phyloP scores from a whole-genome alignment of 1,140 invertebrate genomes.

The Colletes latitarsis region DNA sequence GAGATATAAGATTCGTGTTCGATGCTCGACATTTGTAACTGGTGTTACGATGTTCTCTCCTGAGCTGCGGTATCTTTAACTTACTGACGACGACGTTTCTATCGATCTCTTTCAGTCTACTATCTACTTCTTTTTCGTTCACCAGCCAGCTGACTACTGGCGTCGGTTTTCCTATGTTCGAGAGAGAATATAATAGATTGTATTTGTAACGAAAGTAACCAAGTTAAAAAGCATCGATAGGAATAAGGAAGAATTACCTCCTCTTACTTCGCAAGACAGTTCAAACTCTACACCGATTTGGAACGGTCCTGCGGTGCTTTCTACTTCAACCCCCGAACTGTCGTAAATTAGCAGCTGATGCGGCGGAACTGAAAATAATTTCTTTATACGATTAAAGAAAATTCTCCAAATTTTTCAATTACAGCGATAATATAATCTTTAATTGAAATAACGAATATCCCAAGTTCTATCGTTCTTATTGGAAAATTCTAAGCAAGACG shows the following conservation, averaged over 20 bases:
- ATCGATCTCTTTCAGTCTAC: slow-evolving; percentile 81
- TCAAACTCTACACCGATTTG: slow-evolving; percentile 90
- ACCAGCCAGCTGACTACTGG: slow-evolving; percentile 90
- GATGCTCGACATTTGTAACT: slow-evolving; percentile 92
- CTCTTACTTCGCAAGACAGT: slow-evolving; percentile 93
- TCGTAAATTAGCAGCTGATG: slow-evolving; percentile 92
- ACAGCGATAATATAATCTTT: too few relatives aligned
- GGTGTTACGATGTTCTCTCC: slow-evolving; percentile 89
- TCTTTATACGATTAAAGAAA: background rate
- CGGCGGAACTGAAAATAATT: slow-evolving; percentile 88
- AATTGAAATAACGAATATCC: too few relatives aligned
- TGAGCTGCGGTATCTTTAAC: slow-evolving; percentile 86
- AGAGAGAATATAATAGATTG: background rate
- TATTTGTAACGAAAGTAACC: background rate
- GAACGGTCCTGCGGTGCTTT: slow-evolving; percentile 90
- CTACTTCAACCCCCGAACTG: slow-evolving; percentile 88
- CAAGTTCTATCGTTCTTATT: too few relatives aligned
- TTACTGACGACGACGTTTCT: slow-evolving; percentile 90
- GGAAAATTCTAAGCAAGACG: too few relatives aligned
- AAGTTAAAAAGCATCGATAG: background rate
- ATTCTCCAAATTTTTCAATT: background rate
- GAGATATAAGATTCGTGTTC: slow-evolving; percentile 91
- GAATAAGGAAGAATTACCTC: slow-evolving; percentile 85
- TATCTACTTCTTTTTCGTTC: slow-evolving; percentile 85
- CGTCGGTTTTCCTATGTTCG: slow-evolving; percentile 87